These are phyloP conservation scores for Planiliza haematocheilus DNA, from an alignment of 2,113 vertebrate genomes.

Conservation along the genomic window DNA sequence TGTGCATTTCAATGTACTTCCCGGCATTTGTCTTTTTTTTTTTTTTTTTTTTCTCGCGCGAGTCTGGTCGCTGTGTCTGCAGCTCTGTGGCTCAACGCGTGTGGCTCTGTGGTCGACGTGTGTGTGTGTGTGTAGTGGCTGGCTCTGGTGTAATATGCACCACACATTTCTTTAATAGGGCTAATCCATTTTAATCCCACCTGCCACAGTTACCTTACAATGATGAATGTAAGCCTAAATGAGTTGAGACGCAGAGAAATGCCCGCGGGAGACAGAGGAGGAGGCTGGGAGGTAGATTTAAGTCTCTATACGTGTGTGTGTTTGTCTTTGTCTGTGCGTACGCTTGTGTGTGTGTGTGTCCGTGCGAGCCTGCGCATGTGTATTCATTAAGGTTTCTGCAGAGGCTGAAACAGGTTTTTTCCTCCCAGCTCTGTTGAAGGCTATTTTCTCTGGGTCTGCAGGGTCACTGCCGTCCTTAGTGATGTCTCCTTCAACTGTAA, in stretches of 20 bases:
- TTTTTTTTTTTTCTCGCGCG: not conserved
- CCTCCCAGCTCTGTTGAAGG: conserved; percentile 55
- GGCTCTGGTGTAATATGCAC: conserved; percentile 74
- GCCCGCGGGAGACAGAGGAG: conserved; percentile 75
- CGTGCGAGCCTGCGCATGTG: conserved; percentile 18
- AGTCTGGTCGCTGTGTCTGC: conserved; percentile 12
- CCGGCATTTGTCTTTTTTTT: conserved; percentile 5
- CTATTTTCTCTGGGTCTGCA: conserved; percentile 67
- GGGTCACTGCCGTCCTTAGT: conserved; percentile 75
- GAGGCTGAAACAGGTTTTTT: conserved; percentile 59
- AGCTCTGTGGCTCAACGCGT: conserved; percentile 43
- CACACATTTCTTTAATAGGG: conserved; percentile 83
- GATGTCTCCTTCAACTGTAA: conserved; percentile 78
- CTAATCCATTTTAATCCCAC: conserved; percentile 88
- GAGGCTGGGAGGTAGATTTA: conserved; percentile 73
- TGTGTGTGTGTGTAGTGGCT: conserved; percentile 31
- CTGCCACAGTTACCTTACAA: conserved; percentile 85
- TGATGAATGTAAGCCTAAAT: conserved; percentile 87
- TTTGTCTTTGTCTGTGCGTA: conserved; percentile 49
- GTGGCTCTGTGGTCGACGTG: conserved; percentile 34
- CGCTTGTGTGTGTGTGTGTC: conserved; percentile 36
- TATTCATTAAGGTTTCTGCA: conserved; percentile 64
- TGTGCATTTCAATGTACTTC: conserved; percentile 27
- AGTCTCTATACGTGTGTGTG: conserved; percentile 66
- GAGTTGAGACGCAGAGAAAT: conserved; percentile 84